Base-by-base conservation (phyloP, 2,113 vertebrate species). In the Myodes glareolus region DNA sequence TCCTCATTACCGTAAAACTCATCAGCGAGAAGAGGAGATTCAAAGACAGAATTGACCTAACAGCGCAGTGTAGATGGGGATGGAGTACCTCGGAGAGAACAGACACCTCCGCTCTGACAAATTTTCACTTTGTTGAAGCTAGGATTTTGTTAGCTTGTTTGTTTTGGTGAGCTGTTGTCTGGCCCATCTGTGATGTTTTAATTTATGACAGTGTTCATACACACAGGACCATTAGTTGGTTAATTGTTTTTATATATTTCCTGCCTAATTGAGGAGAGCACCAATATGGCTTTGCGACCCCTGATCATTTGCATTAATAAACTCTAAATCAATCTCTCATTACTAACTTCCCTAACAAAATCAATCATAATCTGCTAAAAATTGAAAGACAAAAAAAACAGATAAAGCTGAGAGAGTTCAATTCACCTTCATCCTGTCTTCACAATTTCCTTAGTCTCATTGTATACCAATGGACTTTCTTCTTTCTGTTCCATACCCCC, bases 261-360 rank as follows among this genome's bases (percentile, higher is more conserved):
- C 77, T 90, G 70, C 58, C 89, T 97, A 94, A 84, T 65, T 96
- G 88, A 95, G 50, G 45, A 94, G 33, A 92, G 58, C 77, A 65
- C 91, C 96, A 72, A 39, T 97, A 93, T 75, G 36, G n/a, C 50
- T 91, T 72, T 95, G 91, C 90, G 65, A 93, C 94, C 96, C 87
- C 33, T 94, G 78, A 88, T 68, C 36, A 94, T 95, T 94, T 96
- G 73, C 76, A 92, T 93, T 85, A 36, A 27, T 94, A 84, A 92
- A 92, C 84, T 96, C 92, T 88, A 97, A 97, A 90, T 31, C 89
- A 95, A 97, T 72, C 23, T 97, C 86, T 96, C 50, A 80, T 7
- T 63, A 88, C 73, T 81, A 92, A 52, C n/a, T 77, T 84, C 67
- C 90, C 93, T 81, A 42, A 85, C 81, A 91, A 88, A 75, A 70